phyloP scores from a whole-genome alignment of 2,888 invertebrate species.

The Coelinius sp. region DNA sequence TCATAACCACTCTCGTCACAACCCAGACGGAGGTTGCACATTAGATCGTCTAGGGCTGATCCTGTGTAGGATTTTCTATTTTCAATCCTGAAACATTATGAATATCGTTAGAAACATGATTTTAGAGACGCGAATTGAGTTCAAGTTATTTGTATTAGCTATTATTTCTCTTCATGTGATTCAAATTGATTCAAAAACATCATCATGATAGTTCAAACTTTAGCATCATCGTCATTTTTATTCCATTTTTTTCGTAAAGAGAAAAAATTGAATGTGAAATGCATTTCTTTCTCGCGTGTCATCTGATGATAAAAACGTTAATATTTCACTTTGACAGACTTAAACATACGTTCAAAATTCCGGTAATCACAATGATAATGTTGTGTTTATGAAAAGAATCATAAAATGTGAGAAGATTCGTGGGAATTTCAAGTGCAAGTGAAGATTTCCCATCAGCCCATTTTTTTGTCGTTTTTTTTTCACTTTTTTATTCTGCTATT shows the following conservation, averaged over 20 bases:
- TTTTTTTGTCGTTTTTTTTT: not conserved
- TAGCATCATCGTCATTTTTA: not conserved
- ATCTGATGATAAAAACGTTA: not conserved
- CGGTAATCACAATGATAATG: not conserved
- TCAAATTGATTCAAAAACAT: slow-evolving; percentile 9
- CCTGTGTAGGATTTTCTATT: slow-evolving; percentile 47
- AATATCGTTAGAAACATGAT: not conserved
- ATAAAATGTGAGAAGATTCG: slow-evolving; percentile 21
- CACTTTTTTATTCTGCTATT: not conserved
- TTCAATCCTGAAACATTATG: slow-evolving; percentile 43
- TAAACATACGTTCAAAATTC: not conserved
- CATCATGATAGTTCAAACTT: too few relatives aligned
- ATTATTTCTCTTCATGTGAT: too few relatives aligned
- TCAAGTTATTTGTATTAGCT: too few relatives aligned
- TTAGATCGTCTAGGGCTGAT: slow-evolving; percentile 62
- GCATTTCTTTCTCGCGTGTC: not conserved
- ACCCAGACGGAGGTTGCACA: slow-evolving; percentile 66
- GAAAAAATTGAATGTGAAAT: not conserved
- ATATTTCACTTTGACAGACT: not conserved
- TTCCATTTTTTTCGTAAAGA: not conserved
- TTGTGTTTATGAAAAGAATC: not conserved
- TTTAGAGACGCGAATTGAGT: too few relatives aligned
- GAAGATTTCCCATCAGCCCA: not conserved
- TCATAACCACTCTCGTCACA: slow-evolving; percentile 76
- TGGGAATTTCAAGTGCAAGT: slow-evolving; percentile 24